Percentiles rank a stretch among this genome's conserved stretches.
Conservation (phyloP, 2,113 vertebrate genomes). For the Tapirus terrestris region DNA sequence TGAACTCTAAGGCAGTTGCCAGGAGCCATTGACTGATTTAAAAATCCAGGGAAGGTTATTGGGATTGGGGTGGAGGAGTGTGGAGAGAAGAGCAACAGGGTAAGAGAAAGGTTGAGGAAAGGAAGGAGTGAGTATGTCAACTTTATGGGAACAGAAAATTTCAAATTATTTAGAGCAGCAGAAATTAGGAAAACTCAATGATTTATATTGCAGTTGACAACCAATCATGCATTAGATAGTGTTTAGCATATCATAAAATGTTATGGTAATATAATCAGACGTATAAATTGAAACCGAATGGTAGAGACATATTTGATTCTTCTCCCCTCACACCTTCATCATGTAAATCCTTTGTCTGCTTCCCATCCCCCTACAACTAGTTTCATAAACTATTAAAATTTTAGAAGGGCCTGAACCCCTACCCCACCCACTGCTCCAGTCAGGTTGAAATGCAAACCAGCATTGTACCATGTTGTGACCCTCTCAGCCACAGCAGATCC, state of each 20-base stretch:
- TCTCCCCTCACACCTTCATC: slow-evolving; percentile 2
- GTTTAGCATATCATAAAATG: slow-evolving; percentile 49
- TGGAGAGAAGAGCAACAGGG: not conserved
- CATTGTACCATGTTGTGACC: not conserved
- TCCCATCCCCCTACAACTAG: not conserved
- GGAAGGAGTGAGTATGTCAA: not conserved
- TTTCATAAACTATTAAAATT: not conserved
- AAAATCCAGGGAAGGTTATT: slow-evolving; percentile 24
- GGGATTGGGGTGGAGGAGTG: not conserved
- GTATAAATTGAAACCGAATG: slow-evolving; percentile 51
- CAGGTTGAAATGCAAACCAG: not conserved
- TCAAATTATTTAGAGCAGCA: slow-evolving; percentile 38
- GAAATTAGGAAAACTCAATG: slow-evolving; percentile 18
- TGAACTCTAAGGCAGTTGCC: slow-evolving; percentile 59
- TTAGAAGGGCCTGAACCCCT: not conserved
- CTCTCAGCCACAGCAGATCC: not conserved
- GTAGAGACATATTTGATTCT: slow-evolving; percentile 2
- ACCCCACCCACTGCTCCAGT: not conserved
- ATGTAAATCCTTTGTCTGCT: slow-evolving; percentile 22
- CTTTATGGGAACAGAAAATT: not conserved
- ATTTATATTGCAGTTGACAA: slow-evolving; percentile 40
- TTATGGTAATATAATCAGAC: slow-evolving; percentile 52
- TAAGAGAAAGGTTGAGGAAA: not conserved
- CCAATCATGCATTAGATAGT: slow-evolving; percentile 4
- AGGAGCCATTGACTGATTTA: slow-evolving; percentile 23